Conservation (phyloP, 2,797 vertebrate species). For the Rhinophrynus dorsalis region DNA sequence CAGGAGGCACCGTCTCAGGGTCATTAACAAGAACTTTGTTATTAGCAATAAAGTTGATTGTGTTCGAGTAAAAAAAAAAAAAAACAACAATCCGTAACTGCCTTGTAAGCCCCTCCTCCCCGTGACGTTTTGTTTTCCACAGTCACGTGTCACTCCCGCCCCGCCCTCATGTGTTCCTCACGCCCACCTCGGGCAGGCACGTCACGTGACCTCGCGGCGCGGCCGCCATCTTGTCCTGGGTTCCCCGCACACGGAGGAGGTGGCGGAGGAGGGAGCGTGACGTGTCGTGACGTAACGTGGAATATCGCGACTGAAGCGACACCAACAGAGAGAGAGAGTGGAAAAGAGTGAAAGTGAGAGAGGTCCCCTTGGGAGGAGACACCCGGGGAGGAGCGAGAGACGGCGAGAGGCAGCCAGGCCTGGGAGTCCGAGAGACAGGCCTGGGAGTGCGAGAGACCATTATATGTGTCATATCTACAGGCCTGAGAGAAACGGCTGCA, state of each 20-base stretch:
- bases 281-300: conserved; percentile 41
- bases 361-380: conserved; percentile 6
- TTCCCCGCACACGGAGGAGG: conserved; percentile 53
- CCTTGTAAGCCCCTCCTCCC: background rate
- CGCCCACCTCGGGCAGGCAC: background rate
- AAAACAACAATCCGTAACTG: background rate
- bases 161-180: no score
- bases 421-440: background rate
- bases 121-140: background rate
- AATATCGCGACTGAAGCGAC: conserved; percentile 29
- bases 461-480: background rate
- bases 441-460: background rate
- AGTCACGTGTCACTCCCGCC: background rate
- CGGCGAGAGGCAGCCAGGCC: background rate
- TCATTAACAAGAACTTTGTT: background rate
- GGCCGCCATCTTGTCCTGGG: conserved; percentile 43
- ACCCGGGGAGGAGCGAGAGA: background rate
- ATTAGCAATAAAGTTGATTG: conserved; percentile 3
- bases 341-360: background rate
- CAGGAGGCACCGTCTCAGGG: no score
- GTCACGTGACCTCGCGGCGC: background rate
- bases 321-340: background rate
- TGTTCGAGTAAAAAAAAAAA: background rate
- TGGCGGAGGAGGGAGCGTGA: conserved; percentile 50
- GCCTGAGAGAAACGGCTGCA: background rate